Evolutionary conservation across 1,140 invertebrate genomes (phyloP), one percentile per base, ranked within the genome.

Genomic region (Pogonomyrmex californicus): DNA sequence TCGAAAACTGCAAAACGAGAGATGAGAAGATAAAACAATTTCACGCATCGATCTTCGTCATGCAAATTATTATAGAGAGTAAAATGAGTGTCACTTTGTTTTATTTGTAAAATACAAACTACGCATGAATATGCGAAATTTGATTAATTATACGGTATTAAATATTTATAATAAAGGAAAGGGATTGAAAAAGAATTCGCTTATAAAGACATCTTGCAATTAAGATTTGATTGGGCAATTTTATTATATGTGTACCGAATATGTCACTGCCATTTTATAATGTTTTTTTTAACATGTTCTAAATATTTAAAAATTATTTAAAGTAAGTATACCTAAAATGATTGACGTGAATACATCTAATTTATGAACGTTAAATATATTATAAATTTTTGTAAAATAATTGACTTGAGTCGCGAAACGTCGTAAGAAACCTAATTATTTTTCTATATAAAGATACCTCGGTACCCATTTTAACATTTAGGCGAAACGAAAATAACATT

Each of bases 21-120:
- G 51, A 82, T 47, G 65, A 58, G 68, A 73, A 9, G 47, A 41
- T 66, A 54, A 86, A 86, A 54, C 62, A 68, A 86, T 81, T 86
- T 68, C 33, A 78, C 85, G 76, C 79, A 83, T 75, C 70, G 47
- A 38, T 12, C 14, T 54, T 41, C 12, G 30, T 65, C 68, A 76
- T 62, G 79, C 54, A 83, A 83, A 75, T 83, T 73, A 62, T n/a
- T n/a, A n/a, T n/a, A 7, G 9, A n/a, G 62, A 7, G 17, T 49
- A 62, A 73, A 75, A 75, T 54, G 62, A 62, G 71, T 73, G 49
- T 68, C 33, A 30, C 54, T 44, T 47, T 47, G 38, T 83, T 73
- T 83, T 60, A 66, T 60, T 62, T 62, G 47, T 9, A 1, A 30
- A 4, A 47, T 49, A 33, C 41, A 73, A 73, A 60, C 62, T 10